Conservation (phyloP, 2,888 invertebrate genomes). For the Drosophila fulvimacula region DNA sequence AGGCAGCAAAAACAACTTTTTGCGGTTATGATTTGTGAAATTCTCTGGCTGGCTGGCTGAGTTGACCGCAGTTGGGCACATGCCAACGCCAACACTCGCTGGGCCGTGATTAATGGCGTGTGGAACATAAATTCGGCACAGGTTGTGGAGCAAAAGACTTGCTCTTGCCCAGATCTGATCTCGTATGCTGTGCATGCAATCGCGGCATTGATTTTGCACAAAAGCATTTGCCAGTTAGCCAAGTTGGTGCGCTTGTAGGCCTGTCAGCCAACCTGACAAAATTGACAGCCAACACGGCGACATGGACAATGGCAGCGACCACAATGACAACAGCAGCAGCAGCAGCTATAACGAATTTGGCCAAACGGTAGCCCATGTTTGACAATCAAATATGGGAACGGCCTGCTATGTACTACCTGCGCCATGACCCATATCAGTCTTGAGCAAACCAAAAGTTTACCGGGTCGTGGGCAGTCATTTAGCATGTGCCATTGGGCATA, state of each 20-base stretch:
- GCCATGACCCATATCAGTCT: conserved; percentile 64
- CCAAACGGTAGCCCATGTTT: conserved; percentile 75
- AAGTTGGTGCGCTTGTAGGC: conserved; percentile 67
- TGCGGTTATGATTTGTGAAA: conserved; percentile 75
- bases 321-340: conserved; percentile 11
- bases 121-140: conserved; percentile 69
- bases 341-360: conserved; percentile 32
- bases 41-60: conserved; percentile 45
- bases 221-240: conserved; percentile 60
- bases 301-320: conserved; percentile 36
- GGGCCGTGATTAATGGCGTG: conserved; percentile 69
- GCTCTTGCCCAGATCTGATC: conserved; percentile 49
- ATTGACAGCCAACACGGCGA: conserved; percentile 74
- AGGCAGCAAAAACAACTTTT: conserved; percentile 12
- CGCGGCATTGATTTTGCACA: conserved; percentile 58
- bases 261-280: conserved; percentile 75
- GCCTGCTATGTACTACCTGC: conserved; percentile 51
- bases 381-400: conserved; percentile 77
- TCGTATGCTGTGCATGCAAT: conserved; percentile 51
- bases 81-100: conserved; percentile 53
- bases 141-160: conserved; percentile 28
- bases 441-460: conserved; percentile 58
- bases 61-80: conserved; percentile 46
- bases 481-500: conserved; percentile 43
- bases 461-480: conserved; percentile 56